Evolutionary conservation across 1,140 invertebrate genomes (phyloP), one percentile per base, ranked within the genome.

Genomic region (Drosophila suzukii): DNA sequence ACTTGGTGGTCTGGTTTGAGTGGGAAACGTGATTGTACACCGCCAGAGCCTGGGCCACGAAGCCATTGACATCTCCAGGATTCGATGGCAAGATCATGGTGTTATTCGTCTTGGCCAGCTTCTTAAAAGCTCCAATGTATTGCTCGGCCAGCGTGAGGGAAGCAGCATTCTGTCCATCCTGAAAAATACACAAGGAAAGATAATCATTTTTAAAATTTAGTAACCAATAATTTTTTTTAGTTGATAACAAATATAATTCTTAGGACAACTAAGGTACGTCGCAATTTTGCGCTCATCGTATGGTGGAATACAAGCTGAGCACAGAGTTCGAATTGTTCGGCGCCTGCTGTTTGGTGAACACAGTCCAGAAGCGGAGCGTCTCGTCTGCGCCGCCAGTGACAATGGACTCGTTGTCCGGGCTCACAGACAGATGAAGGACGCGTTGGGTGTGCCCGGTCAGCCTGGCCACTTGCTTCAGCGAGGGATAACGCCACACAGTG

Each of bases 381-480:
- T 99, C 99, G 93, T 99, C 99, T 0, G 98, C 99, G 13, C 98
- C 98, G 13, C 98, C 99, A 0, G 99, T 99, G 0, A 99, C 99
- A 67, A 99, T 99, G 2, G 98, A 97, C 92, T 99, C 98, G n/a
- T 98, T 98, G 93, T 99, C 98, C 0, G 99, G 98, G 13, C 98
- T 99, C 94, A 99, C 96, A 1, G 99, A 98, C 72, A 99, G 93
- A 93, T 99, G 99, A 0, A 99, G 93, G 6, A 99, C 99, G 77
- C 99, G 94, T 92, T 98, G 99, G 13, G 98, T 97, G 93, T 99
- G 99, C 2, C 99, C 99, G 1, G 98, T 99, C 39, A 99, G 93
- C 93, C 99, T 99, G 7, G 98, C 98, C 34, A 99, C 98, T 92
- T 93, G 94, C 6, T 97, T 97, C 36, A 99, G 93, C 61, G 97